These are phyloP conservation scores for Pipistrellus kuhlii DNA, from an alignment of 2,797 vertebrate species.

Conservation along the genomic window DNA sequence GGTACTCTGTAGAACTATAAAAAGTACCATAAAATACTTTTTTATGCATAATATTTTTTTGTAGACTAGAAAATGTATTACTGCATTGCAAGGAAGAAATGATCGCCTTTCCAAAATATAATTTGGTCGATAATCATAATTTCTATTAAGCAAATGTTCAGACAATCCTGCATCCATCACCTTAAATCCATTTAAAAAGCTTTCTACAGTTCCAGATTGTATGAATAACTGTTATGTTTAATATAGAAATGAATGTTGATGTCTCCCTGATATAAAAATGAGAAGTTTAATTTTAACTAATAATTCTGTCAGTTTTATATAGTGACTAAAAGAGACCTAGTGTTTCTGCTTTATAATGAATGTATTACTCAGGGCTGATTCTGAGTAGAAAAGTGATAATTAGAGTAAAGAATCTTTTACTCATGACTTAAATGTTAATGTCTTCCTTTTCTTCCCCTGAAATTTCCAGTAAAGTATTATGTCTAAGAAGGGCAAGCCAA, in stretches of 20 bases:
- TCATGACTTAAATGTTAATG: conserved; percentile 68
- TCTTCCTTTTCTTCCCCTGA: background rate
- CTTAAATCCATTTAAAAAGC: conserved; percentile 74
- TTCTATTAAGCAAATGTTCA: conserved; percentile 73
- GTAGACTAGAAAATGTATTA: conserved; percentile 54
- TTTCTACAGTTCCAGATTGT: conserved; percentile 77
- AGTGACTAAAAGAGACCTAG: conserved; percentile 70
- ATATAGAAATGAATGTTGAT: conserved; percentile 81
- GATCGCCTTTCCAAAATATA: conserved; percentile 61
- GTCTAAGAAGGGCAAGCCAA: conserved; percentile 15
- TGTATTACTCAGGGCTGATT: conserved; percentile 69
- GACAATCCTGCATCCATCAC: conserved; percentile 72
- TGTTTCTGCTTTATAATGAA: conserved; percentile 72
- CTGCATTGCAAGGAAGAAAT: conserved; percentile 64
- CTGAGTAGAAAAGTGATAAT: conserved; percentile 66
- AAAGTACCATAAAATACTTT: conserved; percentile 67
- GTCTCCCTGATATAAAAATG: conserved; percentile 78
- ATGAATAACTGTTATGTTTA: conserved; percentile 79
- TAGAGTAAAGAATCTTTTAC: conserved; percentile 60
- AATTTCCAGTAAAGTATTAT: conserved; percentile 58
- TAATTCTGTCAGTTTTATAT: conserved; percentile 72
- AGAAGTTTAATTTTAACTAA: conserved; percentile 81
- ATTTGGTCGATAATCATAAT: conserved; percentile 75
- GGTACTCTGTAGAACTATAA: conserved; percentile 61
- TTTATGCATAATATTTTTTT: conserved; percentile 13